phyloP scores from a whole-genome alignment of 1,140 invertebrate species.

The Ips nitidus region DNA sequence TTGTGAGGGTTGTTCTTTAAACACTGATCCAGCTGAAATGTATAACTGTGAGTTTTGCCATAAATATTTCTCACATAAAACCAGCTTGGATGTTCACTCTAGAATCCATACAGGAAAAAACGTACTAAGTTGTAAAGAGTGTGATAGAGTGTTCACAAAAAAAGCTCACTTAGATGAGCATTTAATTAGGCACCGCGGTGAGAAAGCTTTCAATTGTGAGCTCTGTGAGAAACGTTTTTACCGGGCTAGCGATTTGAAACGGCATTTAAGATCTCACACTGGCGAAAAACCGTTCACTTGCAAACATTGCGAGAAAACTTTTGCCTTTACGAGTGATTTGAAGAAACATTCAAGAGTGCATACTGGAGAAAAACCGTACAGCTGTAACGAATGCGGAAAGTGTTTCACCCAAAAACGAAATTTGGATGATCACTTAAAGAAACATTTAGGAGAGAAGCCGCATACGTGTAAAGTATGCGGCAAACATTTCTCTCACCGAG shows the following conservation, averaged over 20 bases:
- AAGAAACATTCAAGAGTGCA: not conserved
- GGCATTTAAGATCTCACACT: not conserved
- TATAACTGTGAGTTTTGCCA: not conserved
- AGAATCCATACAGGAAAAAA: not conserved
- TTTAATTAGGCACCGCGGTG: not conserved
- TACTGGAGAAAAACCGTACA: not conserved
- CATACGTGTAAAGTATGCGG: constrained; percentile 16
- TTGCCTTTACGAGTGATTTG: not conserved
- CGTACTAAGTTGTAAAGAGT: not conserved
- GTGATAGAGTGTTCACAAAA: not conserved
- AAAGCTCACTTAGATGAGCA: not conserved
- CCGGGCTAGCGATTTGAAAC: not conserved
- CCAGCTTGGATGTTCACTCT: not conserved
- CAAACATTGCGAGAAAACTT: not conserved
- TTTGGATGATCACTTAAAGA: not conserved
- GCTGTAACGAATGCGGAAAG: not conserved
- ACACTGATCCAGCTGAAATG: not conserved
- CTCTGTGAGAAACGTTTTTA: not conserved
- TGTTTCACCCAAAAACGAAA: not conserved
- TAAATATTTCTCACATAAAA: not conserved
- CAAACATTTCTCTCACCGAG: constrained; percentile 38
- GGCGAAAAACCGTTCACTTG: not conserved
- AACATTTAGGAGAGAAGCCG: constrained; percentile 13
- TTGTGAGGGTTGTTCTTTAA: too few relatives aligned
- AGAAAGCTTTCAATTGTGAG: not conserved